Percentiles rank a stretch among this genome's conserved stretches.
Evolutionary conservation across 2,113 vertebrate genomes (phyloP).

Genomic region (Athene noctua): DNA sequence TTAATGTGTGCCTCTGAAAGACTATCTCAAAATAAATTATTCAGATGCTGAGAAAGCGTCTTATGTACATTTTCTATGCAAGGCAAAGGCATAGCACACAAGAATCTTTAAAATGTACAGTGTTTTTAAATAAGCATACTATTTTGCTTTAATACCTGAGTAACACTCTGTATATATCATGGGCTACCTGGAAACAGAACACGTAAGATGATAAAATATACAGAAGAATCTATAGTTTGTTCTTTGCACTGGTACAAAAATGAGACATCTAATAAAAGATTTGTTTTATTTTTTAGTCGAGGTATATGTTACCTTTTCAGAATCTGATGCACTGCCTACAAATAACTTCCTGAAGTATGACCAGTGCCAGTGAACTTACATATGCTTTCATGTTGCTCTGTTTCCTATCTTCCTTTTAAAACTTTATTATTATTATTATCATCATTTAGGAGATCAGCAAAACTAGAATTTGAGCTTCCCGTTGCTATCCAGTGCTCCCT

Average conservation of each 20-base stretch:
- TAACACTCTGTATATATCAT: not conserved
- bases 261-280: not conserved
- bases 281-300: not conserved
- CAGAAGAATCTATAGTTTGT: not conserved
- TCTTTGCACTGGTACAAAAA: not conserved
- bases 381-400: not conserved
- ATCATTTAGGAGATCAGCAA: not conserved
- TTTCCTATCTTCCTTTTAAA: not conserved
- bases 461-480: not conserved
- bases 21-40: slow-evolving; percentile 68
- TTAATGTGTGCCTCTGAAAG: slow-evolving; percentile 62
- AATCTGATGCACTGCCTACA: not conserved
- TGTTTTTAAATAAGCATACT: not conserved
- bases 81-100: slow-evolving; percentile 15
- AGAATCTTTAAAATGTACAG: not conserved
- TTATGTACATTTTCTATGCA: slow-evolving; percentile 21
- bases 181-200: not conserved
- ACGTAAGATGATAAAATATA: not conserved
- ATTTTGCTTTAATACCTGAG: not conserved
- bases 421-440: not conserved
- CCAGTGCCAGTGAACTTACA: not conserved
- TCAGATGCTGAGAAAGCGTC: slow-evolving; percentile 34
- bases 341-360: not conserved
- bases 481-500: not conserved
- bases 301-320: not conserved